Conservation (phyloP, 2,888 invertebrate genomes). For the Seira ritae region DNA sequence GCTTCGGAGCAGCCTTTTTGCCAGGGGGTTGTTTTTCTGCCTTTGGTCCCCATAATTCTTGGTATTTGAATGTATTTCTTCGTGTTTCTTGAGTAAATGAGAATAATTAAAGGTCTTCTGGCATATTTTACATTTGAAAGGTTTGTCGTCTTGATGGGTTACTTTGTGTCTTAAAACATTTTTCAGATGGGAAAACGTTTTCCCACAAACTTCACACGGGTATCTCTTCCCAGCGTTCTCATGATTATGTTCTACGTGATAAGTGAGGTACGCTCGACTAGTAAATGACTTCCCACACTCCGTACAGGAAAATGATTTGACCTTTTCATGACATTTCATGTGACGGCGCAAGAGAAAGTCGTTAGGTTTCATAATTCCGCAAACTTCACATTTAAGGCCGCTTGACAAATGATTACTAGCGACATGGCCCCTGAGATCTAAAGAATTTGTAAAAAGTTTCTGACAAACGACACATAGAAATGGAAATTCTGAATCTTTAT, state of each 20-base stretch:
- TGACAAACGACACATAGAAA: constrained; percentile 30
- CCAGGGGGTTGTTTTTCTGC: neutral
- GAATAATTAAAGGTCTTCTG: constrained; percentile 31
- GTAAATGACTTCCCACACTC: constrained; percentile 31
- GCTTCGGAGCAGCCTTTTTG: constrained; percentile 6
- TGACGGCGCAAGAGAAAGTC: constrained; percentile 29
- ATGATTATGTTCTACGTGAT: constrained; percentile 25
- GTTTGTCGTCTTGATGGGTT: constrained; percentile 27
- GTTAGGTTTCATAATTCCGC: constrained; percentile 43
- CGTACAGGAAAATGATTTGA: constrained; percentile 8
- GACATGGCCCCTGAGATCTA: constrained; percentile 34
- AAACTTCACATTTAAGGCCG: constrained; percentile 30
- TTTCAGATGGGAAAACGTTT: constrained; percentile 14
- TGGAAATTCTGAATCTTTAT: constrained; percentile 12
- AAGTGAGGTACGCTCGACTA: neutral
- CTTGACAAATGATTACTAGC: constrained; percentile 27
- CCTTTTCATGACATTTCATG: constrained; percentile 32
- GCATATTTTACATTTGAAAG: constrained; percentile 32
- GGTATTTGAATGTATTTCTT: constrained; percentile 46
- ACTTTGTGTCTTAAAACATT: constrained; percentile 12
- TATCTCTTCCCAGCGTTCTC: constrained; percentile 13
- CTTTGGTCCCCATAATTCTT: constrained; percentile 40
- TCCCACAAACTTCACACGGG: constrained; percentile 36
- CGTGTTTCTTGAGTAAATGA: constrained; percentile 39
- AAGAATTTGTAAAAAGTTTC: constrained; percentile 20